Conservation (phyloP, 1,140 invertebrate species). For the Drosophila teissieri region DNA sequence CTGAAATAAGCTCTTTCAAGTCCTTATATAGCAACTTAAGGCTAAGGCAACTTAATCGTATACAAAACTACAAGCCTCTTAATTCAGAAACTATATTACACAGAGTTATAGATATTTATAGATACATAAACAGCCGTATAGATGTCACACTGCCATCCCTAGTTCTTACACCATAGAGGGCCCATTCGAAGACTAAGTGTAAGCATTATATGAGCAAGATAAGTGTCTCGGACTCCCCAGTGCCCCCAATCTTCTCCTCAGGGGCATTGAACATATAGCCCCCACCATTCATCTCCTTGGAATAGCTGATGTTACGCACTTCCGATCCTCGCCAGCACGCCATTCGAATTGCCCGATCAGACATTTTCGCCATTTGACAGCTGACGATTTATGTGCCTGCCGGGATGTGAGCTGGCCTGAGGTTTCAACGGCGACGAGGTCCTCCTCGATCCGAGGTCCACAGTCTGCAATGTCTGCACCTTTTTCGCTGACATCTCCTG, state of each 20-base stretch:
- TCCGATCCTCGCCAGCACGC: slow-evolving; percentile 72
- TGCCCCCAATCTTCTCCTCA: background rate
- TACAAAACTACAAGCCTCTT: too few relatives aligned
- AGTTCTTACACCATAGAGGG: background rate
- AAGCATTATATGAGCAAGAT: slow-evolving; percentile 76
- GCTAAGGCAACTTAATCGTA: too few relatives aligned
- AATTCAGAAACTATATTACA: too few relatives aligned
- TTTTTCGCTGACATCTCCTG: slow-evolving; percentile 39
- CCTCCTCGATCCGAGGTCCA: slow-evolving; percentile 13
- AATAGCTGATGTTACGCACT: slow-evolving; percentile 68
- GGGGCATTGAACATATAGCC: background rate
- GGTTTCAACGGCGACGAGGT: slow-evolving; percentile 7
- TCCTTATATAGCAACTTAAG: accelerated
- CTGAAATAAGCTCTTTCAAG: too few relatives aligned
- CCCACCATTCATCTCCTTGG: slow-evolving; percentile 21
- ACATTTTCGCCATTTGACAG: slow-evolving; percentile 80
- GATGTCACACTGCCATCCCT: slow-evolving; percentile 17
- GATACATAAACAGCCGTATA: too few relatives aligned
- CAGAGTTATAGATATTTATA: too few relatives aligned
- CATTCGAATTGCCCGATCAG: slow-evolving; percentile 43
- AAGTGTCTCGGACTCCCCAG: slow-evolving; percentile 44
- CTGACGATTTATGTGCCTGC: slow-evolving; percentile 82
- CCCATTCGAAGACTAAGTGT: slow-evolving; percentile 52
- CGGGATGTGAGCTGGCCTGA: slow-evolving; percentile 18
- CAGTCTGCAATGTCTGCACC: slow-evolving; percentile 32